These are phyloP conservation scores for Ctenopoma multispine DNA, from an alignment of 2,797 vertebrate genomes.

Conservation along the genomic window DNA sequence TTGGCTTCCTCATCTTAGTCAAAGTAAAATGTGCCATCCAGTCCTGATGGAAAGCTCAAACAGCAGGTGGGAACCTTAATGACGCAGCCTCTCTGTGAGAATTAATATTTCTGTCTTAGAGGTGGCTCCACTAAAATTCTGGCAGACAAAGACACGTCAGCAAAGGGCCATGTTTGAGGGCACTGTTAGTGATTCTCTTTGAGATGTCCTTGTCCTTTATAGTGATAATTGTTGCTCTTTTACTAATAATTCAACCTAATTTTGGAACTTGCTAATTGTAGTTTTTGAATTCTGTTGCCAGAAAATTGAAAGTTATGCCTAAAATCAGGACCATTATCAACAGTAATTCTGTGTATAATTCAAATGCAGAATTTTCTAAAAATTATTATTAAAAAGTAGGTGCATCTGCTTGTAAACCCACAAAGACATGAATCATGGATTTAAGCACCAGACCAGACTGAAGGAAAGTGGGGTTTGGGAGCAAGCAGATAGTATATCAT, in stretches of 20 bases:
- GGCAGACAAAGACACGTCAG: not conserved
- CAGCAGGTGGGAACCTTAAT: conserved; percentile 7
- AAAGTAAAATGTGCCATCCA: not conserved
- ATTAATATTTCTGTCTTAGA: not conserved
- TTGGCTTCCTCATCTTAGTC: not conserved
- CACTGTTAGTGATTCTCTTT: conserved; percentile 5
- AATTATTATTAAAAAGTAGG: not conserved
- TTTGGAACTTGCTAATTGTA: not conserved
- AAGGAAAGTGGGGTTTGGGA: not conserved
- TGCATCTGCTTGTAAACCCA: not conserved
- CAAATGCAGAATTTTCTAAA: too few species aligned
- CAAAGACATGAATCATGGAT: not conserved
- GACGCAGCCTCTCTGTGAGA: not conserved
- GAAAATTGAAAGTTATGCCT: not conserved
- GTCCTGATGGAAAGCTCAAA: not conserved
- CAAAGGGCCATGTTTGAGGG: conserved; percentile 5
- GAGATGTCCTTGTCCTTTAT: not conserved
- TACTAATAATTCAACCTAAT: not conserved
- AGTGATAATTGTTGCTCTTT: not conserved
- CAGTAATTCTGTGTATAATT: not conserved
- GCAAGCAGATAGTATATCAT: conserved; percentile 9
- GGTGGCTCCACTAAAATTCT: not conserved
- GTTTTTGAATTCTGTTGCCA: not conserved
- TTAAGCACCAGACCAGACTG: not conserved
- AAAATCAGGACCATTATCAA: not conserved